Percentiles rank a stretch among this genome's conserved stretches.
phyloP scores from a whole-genome alignment of 2,113 vertebrate species.

The Campylomormyrus tamandua region DNA sequence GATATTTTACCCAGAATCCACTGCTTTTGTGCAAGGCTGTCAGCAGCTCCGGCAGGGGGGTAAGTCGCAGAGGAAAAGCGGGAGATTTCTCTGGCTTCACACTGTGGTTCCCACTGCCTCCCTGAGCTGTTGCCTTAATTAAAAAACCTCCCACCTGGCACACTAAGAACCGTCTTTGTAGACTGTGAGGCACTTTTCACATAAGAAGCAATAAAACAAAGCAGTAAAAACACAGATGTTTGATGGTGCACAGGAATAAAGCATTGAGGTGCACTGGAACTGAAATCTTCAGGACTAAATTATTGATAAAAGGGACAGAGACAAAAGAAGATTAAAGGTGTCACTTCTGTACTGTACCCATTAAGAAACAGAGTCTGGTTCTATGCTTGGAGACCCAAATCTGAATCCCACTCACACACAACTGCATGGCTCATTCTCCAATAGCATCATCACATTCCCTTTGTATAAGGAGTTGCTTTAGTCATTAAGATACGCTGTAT shows the following conservation, averaged over 20 bases:
- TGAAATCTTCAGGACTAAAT: background rate
- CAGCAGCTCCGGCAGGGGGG: background rate
- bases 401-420: background rate
- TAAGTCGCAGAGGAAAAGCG: background rate
- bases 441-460: background rate
- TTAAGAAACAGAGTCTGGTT: background rate
- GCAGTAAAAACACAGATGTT: background rate
- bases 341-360: background rate
- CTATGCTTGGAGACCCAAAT: background rate
- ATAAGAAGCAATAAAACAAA: background rate
- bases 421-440: background rate
- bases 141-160: conserved; percentile 7
- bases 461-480: background rate
- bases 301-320: background rate
- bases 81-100: conserved; percentile 19
- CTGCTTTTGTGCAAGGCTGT: background rate
- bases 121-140: conserved; percentile 12
- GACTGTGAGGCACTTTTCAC: background rate
- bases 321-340: background rate
- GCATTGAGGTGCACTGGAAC: background rate
- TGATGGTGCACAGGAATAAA: background rate
- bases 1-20: background rate
- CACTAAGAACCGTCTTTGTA: background rate
- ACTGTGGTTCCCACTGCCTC: background rate
- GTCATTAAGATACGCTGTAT: background rate